Percentiles rank a stretch among this genome's conserved stretches.
These are phyloP conservation scores for Apeltes quadracus DNA, from an alignment of 2,113 vertebrate genomes.

Conservation along the genomic window DNA sequence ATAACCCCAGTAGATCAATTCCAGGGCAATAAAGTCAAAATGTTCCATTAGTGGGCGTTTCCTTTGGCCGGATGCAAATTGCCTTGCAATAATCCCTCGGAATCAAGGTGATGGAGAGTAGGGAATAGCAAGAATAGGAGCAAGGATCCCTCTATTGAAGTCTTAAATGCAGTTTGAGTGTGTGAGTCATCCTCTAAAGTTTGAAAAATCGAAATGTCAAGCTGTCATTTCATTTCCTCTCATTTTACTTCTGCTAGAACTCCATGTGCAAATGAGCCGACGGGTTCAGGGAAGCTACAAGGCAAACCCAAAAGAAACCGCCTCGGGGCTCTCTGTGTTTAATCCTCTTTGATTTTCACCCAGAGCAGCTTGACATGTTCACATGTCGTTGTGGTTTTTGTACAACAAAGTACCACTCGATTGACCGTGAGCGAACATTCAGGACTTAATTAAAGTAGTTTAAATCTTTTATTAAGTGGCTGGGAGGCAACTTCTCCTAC, in stretches of 20 bases:
- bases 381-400: too few relatives aligned
- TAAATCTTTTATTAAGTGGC: not conserved
- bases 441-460: not conserved
- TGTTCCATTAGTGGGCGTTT: not conserved
- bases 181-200: conserved; percentile 28
- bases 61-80: conserved; percentile 1
- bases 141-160: conserved; percentile 1
- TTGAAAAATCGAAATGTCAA: conserved; percentile 5
- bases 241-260: conserved; percentile 24
- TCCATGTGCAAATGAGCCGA: conserved; percentile 26
- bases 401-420: not conserved
- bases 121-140: not conserved
- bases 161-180: conserved; percentile 16
- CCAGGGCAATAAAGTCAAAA: conserved; percentile 1
- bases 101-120: not conserved
- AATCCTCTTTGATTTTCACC: conserved; percentile 13
- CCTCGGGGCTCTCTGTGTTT: conserved; percentile 5
- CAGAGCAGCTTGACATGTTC: conserved; percentile 10
- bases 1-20: not conserved
- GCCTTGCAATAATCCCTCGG: not conserved
- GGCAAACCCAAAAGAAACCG: not conserved
- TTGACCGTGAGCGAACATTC: not conserved
- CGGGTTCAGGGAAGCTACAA: conserved; percentile 5
- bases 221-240: conserved; percentile 25
- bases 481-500: not conserved